Evolutionary conservation across 1,140 invertebrate genomes (phyloP).

Genomic region (Neomicropteryx cornuta): DNA sequence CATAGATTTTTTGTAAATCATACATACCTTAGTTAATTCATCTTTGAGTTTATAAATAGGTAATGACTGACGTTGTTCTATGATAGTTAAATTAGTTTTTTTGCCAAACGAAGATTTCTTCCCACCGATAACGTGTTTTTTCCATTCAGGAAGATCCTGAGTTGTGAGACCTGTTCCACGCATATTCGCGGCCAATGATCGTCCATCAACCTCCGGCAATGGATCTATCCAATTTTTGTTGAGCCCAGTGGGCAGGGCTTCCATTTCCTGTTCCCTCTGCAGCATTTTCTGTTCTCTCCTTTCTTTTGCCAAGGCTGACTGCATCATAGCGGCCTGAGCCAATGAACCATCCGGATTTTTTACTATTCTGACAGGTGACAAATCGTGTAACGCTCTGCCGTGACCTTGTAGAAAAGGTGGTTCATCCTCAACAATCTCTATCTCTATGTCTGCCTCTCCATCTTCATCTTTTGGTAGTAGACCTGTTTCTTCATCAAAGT

Average conservation of each 20-base stretch:
- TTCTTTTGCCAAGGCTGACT: conserved; percentile 94
- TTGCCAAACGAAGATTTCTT: conserved; percentile 98
- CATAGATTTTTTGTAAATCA: too few species aligned
- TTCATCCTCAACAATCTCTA: conserved; percentile 97
- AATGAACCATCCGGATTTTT: conserved; percentile 99
- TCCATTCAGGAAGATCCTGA: conserved; percentile 96
- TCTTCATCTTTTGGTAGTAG: conserved; percentile 79
- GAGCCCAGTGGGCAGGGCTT: conserved; percentile 67
- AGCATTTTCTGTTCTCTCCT: conserved; percentile 88
- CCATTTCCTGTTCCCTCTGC: conserved; percentile 83
- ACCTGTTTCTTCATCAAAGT: conserved; percentile 86
- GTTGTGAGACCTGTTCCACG: conserved; percentile 69
- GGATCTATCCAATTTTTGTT: conserved; percentile 96
- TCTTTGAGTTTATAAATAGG: conserved; percentile 96
- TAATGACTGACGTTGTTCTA: conserved; percentile 91
- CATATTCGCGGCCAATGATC: conserved; percentile 64
- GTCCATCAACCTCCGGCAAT: conserved; percentile 67
- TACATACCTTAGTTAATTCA: conserved; percentile 74
- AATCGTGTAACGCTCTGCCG: conserved; percentile 77
- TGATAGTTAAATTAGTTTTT: conserved; percentile 88
- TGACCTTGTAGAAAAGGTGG: conserved; percentile 91
- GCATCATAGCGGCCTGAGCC: conserved; percentile 99
- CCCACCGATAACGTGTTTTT: conserved; percentile 95
- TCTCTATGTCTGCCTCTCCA: conserved; percentile 97
- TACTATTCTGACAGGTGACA: conserved; percentile 94